A percentile compares a stretch with the other conserved stretches of the same genome.
Evolutionary conservation across 2,113 vertebrate species (phyloP).

Genomic region (Silurus glanis): DNA sequence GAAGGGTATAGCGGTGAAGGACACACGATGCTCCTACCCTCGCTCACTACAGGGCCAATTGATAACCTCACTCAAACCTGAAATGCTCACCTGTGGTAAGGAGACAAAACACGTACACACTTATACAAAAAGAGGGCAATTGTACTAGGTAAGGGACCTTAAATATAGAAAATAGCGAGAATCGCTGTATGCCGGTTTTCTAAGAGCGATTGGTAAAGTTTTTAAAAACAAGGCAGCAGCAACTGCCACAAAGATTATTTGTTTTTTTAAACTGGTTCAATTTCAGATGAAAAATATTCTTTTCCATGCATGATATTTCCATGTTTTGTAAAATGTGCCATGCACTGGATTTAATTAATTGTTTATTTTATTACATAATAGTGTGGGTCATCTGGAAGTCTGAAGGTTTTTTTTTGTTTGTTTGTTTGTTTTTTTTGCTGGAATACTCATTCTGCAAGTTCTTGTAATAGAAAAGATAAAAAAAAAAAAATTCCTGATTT

Average conservation of each 20-base stretch:
- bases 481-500: background rate
- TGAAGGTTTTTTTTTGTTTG: too few relatives aligned
- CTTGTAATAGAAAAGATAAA: background rate
- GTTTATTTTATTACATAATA: background rate
- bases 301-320: background rate
- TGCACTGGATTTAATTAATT: background rate
- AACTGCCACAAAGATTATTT: background rate
- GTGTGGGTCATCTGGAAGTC: background rate
- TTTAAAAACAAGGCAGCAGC: background rate
- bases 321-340: background rate
- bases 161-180: background rate
- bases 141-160: too few relatives aligned
- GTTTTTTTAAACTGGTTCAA: background rate
- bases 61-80: constrained; percentile 78
- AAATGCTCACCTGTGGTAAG: constrained; percentile 90
- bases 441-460: background rate
- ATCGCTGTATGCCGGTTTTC: background rate
- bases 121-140: background rate
- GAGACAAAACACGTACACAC: background rate
- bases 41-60: constrained; percentile 86
- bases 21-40: constrained; percentile 89
- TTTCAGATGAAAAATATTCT: background rate
- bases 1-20: constrained; percentile 81
- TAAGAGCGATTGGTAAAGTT: too few relatives aligned
- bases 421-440: too few relatives aligned